phyloP scores from a whole-genome alignment of 2,797 vertebrate species.

The Crenichthys baileyi region DNA sequence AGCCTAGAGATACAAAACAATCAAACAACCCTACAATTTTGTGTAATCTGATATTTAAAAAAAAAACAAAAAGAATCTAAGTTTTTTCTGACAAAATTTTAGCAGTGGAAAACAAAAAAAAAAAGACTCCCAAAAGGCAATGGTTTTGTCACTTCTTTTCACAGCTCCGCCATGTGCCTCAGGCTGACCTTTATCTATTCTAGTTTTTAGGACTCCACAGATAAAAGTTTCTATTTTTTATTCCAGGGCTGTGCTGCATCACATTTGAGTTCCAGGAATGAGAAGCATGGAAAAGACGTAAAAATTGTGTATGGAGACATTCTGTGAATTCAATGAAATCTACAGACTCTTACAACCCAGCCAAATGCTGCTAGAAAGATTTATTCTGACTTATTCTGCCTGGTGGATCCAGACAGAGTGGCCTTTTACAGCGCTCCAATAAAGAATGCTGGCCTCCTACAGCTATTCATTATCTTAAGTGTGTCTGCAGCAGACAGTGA shows the following conservation, averaged over 20 bases:
- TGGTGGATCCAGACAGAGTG: conserved; percentile 64
- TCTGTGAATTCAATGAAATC: conserved; percentile 26
- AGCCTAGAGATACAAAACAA: neutral
- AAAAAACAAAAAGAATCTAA: neutral
- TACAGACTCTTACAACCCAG: conserved; percentile 25
- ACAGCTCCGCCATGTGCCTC: conserved; percentile 11
- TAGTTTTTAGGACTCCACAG: conserved; percentile 15
- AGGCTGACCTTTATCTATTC: conserved; percentile 38
- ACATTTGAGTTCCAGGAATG: conserved; percentile 14
- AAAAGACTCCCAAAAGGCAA: conserved; percentile 2
- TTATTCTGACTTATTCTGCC: conserved; percentile 42
- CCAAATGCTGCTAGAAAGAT: conserved; percentile 42
- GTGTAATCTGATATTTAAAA: neutral
- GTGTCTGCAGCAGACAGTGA: conserved; percentile 70
- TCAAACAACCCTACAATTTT: neutral
- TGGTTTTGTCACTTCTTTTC: conserved; percentile 18
- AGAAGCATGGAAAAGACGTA: neutral
- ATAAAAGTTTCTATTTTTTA: neutral
- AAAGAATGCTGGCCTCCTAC: conserved; percentile 68
- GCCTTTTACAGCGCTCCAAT: conserved; percentile 67
- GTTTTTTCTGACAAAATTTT: neutral
- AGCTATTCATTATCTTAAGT: conserved; percentile 79
- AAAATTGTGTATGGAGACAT: neutral
- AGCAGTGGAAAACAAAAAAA: neutral
- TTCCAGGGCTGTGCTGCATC: conserved; percentile 4